Base-by-base conservation (phyloP, 2,888 invertebrate genomes). In the Diloba caeruleocephala region DNA sequence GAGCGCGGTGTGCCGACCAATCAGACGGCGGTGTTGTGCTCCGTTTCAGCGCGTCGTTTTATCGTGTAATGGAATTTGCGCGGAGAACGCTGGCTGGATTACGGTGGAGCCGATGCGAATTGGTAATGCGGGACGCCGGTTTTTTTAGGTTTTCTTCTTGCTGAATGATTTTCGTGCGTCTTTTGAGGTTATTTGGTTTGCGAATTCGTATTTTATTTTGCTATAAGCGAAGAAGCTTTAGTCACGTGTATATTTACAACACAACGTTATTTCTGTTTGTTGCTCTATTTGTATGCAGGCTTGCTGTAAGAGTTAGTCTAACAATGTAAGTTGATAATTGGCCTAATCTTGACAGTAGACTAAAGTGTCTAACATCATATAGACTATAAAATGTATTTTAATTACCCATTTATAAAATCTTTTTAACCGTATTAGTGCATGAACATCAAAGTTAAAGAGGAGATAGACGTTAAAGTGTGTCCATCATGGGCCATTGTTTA, bases 51-150 rank as follows among this genome's bases (percentile, higher is more conserved):
- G 56, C 54, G 53, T 84, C 87, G 82, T 83, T 87, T 87, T 87
- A 88, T 85, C 83, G 85, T 89, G 92, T 92, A 92, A 92, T 92
- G 92, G 92, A 92, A 92, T 92, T 92, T 90, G 82, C 84, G 83
- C 85, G 82, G 74, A 81, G 83, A 85, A 85, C 68, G 76, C 76
- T 68, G 74, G 77, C 71, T 77, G 89, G 91, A 92, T 92, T 90
- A 90, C 81, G 74, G 79, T 72, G 74, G 52, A 52, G 38, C 77
- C 78, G 75, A 82, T 82, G 84, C 84, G 87, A 87, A 89, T 90
- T 85, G 86, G 84, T 84, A 78, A 79, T 82, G 79, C 72, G 70
- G 73, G 21, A 21, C 43, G 51, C 48, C 49, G 57, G 21, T 32
- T 52, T 58, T 63, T 46, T 36, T 45, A 50, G 38, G 28, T 53